Evolutionary conservation across 2,888 invertebrate genomes (phyloP), one percentile per base, ranked within the genome.

Genomic region (Mesorhabditis belari): DNA sequence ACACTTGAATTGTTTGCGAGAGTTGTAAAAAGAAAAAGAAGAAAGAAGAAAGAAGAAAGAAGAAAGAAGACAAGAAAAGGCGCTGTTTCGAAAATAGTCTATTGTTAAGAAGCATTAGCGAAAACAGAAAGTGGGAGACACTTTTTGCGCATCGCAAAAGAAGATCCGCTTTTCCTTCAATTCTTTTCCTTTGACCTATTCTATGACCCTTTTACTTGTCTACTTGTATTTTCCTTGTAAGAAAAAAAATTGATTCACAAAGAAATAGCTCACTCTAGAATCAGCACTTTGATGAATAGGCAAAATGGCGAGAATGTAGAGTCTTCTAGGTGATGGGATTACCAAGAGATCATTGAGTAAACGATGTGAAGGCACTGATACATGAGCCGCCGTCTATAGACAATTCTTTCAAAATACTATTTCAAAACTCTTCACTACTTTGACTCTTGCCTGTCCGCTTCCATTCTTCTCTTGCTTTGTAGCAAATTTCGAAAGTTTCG

Each of bases 311-410:
- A 76, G 60, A 58, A 76, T 64, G 57, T 76, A 76, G 19, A 76
- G 64, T 49, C 70, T 60, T 26, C 76, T 55, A n/a, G 69, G 64
- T 3, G 76, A 75, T 6, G 73, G 73, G 59, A 77, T 69, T 9
- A 77, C 74, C 9, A 77, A 59, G 29, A 77, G 70, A 54, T 77
- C 77, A 54, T 77, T 74, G 24, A 77, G 63, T 26, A 77, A 67
- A 17, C 77, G 75, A 60, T 76, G 74, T 54, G 68, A 68, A 1
- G 73, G 65, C 5, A 76, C 76, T 3, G 72, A 66, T 12, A 75
- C 58, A 57, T 68, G 70, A 9, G 70, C 73, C 9, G 71, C 58
- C 12, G 44, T 35, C 44, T 35, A 35, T 17, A 35, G n/a, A n/a
- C 44, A 35, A 35, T n/a, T 35, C 44, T 9, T 17, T 35, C n/a